Evolutionary conservation across 64 coral and sea anemone species (phyloP).

Genomic region (Dendronephthya gigantea): DNA sequence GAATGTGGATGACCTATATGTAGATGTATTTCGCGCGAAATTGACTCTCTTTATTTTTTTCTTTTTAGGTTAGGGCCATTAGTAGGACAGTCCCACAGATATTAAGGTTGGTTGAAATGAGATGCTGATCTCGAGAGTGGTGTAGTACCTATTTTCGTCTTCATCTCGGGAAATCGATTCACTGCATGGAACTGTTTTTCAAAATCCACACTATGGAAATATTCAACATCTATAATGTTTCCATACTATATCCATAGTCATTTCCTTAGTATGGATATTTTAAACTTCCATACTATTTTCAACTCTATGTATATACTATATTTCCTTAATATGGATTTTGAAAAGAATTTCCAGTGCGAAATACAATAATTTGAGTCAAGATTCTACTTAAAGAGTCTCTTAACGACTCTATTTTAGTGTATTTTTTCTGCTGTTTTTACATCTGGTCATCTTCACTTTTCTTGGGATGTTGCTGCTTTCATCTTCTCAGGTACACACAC

Average conservation of each 20-base stretch:
- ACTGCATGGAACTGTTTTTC: too few species aligned
- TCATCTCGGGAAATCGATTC: background rate
- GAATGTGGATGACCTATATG: too few species aligned
- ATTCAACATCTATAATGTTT: too few species aligned
- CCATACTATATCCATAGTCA: too few species aligned
- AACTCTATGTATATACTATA: too few species aligned
- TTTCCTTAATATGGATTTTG: too few species aligned
- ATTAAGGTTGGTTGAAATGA: slow-evolving; percentile 40
- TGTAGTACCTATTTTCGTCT: background rate
- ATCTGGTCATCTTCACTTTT: slow-evolving; percentile 79
- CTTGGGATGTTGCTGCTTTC: slow-evolving; percentile 81
- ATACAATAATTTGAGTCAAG: background rate
- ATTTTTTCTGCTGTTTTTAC: slow-evolving; percentile 73
- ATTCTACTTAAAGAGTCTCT: background rate
- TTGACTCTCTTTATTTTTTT: background rate
- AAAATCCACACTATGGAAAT: too few species aligned
- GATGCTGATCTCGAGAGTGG: background rate
- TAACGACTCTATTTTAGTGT: slow-evolving; percentile 39
- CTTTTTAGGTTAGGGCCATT: slow-evolving; percentile 62
- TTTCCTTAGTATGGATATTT: too few species aligned
- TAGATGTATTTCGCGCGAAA: background rate
- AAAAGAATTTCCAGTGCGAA: too few species aligned
- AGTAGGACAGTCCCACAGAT: slow-evolving; percentile 74
- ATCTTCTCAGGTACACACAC: background rate
- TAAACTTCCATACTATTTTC: too few species aligned